phyloP scores from a whole-genome alignment of 2,797 vertebrate species.

The Oreonectes daqikongensis region DNA sequence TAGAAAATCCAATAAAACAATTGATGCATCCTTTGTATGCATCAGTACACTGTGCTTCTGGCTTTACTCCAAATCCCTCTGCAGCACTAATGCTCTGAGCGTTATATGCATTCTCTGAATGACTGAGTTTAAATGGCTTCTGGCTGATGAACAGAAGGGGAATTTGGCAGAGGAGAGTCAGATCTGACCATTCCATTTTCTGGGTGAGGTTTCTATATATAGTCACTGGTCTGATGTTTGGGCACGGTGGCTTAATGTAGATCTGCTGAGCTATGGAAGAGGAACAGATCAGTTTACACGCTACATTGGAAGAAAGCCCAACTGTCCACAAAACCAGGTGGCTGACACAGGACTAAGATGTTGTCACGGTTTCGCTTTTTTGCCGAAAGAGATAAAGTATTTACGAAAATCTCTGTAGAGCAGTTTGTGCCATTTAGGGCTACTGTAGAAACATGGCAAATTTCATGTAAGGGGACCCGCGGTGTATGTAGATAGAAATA shows the following conservation, averaged over 20 bases:
- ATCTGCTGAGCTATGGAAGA: slow-evolving; percentile 44
- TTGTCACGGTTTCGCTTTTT: too few relatives aligned
- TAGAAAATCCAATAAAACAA: neutral
- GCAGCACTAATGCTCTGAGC: slow-evolving; percentile 30
- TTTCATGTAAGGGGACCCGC: too few relatives aligned
- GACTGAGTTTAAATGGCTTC: slow-evolving; percentile 44
- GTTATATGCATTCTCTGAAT: slow-evolving; percentile 41
- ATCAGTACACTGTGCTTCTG: slow-evolving; percentile 6
- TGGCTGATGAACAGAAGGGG: slow-evolving; percentile 35
- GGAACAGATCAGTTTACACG: slow-evolving; percentile 29
- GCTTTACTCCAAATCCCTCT: slow-evolving; percentile 29
- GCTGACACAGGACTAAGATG: too few relatives aligned
- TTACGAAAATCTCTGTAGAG: too few relatives aligned
- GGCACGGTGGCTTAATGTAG: slow-evolving; percentile 33
- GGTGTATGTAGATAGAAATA: too few relatives aligned
- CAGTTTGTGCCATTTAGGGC: too few relatives aligned
- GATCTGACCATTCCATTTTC: slow-evolving; percentile 30
- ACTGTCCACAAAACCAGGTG: slow-evolving; percentile 18
- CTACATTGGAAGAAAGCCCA: slow-evolving; percentile 3
- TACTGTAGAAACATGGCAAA: too few relatives aligned
- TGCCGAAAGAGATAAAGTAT: too few relatives aligned
- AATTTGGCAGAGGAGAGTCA: slow-evolving; percentile 50
- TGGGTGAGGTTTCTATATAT: slow-evolving; percentile 54
- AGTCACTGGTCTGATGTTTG: slow-evolving; percentile 45
- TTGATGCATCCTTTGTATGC: slow-evolving; percentile 8